Evolutionary conservation across 2,888 invertebrate genomes (phyloP).

Genomic region (Ephialtes manifestator): DNA sequence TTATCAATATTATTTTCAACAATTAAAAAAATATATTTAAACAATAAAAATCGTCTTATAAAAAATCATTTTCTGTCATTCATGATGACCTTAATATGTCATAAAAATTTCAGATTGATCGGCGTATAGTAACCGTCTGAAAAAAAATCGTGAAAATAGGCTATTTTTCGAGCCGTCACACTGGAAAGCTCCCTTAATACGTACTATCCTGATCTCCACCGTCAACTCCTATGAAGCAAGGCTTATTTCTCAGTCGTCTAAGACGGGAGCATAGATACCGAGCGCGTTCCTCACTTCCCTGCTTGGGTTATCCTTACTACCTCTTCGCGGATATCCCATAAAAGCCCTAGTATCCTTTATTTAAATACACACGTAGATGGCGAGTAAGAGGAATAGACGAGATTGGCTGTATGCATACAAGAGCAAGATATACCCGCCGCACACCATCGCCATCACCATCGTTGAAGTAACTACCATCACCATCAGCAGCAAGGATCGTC

Average conservation of each 20-base stretch:
- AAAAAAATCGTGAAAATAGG: no score
- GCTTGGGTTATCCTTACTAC: conserved; percentile 37
- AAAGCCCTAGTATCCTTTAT: conserved; percentile 74
- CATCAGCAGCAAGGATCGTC: conserved; percentile 45
- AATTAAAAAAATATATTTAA: no score
- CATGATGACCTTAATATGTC: no score
- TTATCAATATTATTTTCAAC: no score
- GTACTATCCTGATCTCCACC: no score
- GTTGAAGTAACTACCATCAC: conserved; percentile 55
- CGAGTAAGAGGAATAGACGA: neutral
- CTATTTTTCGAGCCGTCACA: no score
- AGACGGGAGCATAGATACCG: neutral
- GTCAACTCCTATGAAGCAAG: conserved; percentile 18
- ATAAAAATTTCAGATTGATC: no score
- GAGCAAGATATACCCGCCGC: conserved; percentile 25
- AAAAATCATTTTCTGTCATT: no score
- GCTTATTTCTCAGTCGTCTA: conserved; percentile 20
- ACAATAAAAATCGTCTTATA: no score
- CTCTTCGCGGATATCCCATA: conserved; percentile 68
- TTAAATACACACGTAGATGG: conserved; percentile 70
- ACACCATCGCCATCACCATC: conserved; percentile 50
- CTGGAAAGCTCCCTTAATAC: no score
- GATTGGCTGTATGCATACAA: neutral
- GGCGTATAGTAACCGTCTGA: no score
- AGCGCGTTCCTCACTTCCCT: neutral